Conservation (phyloP, 2,797 vertebrate genomes). For the Simalia tracyae region DNA sequence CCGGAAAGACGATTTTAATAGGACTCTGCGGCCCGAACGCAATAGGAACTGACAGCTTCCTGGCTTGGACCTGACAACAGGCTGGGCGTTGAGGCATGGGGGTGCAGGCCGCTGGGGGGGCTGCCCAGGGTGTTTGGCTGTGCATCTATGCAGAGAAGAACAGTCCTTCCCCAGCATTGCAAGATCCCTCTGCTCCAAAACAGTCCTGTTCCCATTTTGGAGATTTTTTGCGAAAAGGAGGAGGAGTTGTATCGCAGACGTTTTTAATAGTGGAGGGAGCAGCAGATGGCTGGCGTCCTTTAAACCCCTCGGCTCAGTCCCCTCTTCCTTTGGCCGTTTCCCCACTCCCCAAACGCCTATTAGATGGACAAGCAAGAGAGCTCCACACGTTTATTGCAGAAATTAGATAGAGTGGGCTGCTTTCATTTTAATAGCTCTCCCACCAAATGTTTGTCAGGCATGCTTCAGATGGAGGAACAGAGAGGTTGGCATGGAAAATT, state of each 20-base stretch:
- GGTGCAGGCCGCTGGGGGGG: constrained; percentile 75
- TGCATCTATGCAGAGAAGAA: constrained; percentile 56
- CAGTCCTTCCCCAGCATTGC: constrained; percentile 65
- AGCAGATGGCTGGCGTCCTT: not conserved
- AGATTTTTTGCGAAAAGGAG: not conserved
- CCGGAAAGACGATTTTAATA: constrained; percentile 88
- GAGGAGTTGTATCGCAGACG: not conserved
- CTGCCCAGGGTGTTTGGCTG: constrained; percentile 73
- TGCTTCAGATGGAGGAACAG: not conserved
- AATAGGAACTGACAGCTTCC: constrained; percentile 98
- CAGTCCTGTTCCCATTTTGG: constrained; percentile 5
- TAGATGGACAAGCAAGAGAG: no score
- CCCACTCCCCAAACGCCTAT: not conserved
- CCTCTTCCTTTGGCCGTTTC: not conserved
- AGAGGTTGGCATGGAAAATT: not conserved
- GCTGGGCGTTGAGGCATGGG: constrained; percentile 80
- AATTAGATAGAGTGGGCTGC: not conserved
- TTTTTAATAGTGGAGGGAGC: not conserved
- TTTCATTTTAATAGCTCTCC: not conserved
- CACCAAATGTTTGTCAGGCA: not conserved
- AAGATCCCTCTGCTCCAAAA: constrained; percentile 44
- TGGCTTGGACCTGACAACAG: constrained; percentile 93
- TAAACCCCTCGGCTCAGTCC: not conserved
- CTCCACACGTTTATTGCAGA: not conserved
- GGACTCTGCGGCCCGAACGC: constrained; percentile 85